A percentile compares a stretch with the other conserved stretches of the same genome.
phyloP scores from a whole-genome alignment of 2,888 invertebrate genomes.

The Candidula unifasciata region DNA sequence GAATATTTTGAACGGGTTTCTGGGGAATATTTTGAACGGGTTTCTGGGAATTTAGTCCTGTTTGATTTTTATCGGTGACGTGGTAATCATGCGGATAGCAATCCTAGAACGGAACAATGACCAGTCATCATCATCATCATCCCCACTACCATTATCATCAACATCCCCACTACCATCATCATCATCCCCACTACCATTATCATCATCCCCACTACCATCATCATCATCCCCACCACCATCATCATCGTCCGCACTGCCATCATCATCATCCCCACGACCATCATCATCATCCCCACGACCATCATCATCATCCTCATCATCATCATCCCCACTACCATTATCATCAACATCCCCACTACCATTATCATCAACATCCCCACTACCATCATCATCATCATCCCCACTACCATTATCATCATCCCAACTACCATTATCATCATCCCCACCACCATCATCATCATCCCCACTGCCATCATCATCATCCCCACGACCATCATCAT shows the following conservation, averaged over 20 bases:
- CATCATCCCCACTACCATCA: not conserved
- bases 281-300: not conserved
- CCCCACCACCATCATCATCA: not conserved
- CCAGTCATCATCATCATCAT: not conserved
- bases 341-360: conserved; percentile 5
- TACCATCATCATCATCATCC: not conserved
- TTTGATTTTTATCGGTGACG: no score
- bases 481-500: not conserved
- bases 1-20: no score
- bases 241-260: not conserved
- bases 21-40: no score
- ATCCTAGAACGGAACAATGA: no score
- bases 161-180: not conserved
- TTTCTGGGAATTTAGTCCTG: no score
- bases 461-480: not conserved
- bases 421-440: not conserved
- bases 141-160: not conserved
- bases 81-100: no score
- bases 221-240: not conserved
- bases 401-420: not conserved
- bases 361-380: not conserved
- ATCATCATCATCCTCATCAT: no score
- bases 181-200: not conserved
- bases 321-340: not conserved
- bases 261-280: not conserved